Base-by-base conservation (phyloP, 1,140 invertebrate species). In the Drosophila sulfurigaster region DNA sequence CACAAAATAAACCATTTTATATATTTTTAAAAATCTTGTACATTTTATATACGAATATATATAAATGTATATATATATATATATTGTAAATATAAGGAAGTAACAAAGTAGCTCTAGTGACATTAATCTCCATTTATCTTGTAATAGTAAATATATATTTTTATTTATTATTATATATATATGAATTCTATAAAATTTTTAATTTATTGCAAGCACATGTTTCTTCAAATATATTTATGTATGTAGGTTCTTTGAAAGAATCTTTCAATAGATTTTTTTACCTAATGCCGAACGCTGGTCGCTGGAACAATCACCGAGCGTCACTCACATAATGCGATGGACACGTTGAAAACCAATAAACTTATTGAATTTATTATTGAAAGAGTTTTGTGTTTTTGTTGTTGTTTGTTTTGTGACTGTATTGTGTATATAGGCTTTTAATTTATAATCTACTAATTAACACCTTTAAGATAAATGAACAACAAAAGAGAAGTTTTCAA, bases 41-140 rank as follows among this genome's bases (percentile, higher is more conserved):
- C 32, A 62, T 69, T 70, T 63, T 66, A 71, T 66, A 51, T 72
- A 66, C 32, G 62, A 72, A 72, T 72, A 71, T 71, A 71, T 49
- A 62, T 58, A 57, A 38, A 58, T 64, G 51, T 72, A 58, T 72
- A 63, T 69, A 56, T 70, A 62, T 45, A 59, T 66, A 56, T 75
- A 75, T 75, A 75, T 63, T 74, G 71, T 74, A 74, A 69, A 75
- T 75, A 75, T 75, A 75, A 70, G 66, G 72, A 75, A 75, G 58
- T 75, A 75, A 75, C 72, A 75, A 75, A 75, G 58, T 75, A 63
- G 32, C 66, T 70, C 52, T 75, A 75, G 56, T 75, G 66, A 70
- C 66, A 75, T 70, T 70, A 11, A 58, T 75, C 25, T 54, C 48
- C 15, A 49, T 70, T 62, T 69, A 45, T 70, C 25, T 43, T 75